Evolutionary conservation across 1,140 invertebrate genomes (phyloP).

Genomic region (Pantala flavescens): DNA sequence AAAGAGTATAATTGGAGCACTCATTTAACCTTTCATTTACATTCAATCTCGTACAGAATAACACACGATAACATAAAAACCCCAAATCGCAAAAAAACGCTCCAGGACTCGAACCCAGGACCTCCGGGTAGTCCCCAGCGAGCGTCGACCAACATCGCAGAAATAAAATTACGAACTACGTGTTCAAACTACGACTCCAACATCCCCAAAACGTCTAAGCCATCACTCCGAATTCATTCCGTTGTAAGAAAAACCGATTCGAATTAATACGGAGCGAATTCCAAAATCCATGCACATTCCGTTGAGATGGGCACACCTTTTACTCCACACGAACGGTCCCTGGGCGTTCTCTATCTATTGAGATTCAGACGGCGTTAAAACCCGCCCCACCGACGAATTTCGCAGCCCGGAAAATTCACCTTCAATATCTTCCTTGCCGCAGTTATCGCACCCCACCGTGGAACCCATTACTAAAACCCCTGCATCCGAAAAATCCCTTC

Average conservation of each 20-base stretch:
- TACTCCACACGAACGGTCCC: background rate
- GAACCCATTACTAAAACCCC: slow-evolving; percentile 16
- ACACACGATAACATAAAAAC: too few species aligned
- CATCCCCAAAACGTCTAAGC: too few species aligned
- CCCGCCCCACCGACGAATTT: slow-evolving; percentile 36
- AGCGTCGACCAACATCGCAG: too few species aligned
- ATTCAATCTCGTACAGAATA: too few species aligned
- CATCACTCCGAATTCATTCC: too few species aligned
- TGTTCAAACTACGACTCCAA: too few species aligned
- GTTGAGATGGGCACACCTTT: background rate
- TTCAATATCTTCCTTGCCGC: slow-evolving; percentile 29
- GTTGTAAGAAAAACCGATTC: background rate
- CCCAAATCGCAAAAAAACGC: too few species aligned
- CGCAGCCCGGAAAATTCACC: slow-evolving; percentile 31
- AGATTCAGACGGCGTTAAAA: background rate
- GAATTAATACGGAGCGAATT: background rate
- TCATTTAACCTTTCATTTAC: too few species aligned
- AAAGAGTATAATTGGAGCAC: too few species aligned
- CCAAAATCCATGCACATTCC: background rate
- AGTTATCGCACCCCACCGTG: background rate
- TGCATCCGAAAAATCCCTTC: slow-evolving; percentile 23
- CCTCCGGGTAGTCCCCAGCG: too few species aligned
- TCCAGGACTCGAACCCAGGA: too few species aligned
- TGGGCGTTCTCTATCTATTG: background rate
- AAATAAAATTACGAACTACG: too few species aligned